A percentile compares a stretch with the other conserved stretches of the same genome.
phyloP scores from a whole-genome alignment of 1,140 invertebrate genomes.

The Heterodera schachtii region DNA sequence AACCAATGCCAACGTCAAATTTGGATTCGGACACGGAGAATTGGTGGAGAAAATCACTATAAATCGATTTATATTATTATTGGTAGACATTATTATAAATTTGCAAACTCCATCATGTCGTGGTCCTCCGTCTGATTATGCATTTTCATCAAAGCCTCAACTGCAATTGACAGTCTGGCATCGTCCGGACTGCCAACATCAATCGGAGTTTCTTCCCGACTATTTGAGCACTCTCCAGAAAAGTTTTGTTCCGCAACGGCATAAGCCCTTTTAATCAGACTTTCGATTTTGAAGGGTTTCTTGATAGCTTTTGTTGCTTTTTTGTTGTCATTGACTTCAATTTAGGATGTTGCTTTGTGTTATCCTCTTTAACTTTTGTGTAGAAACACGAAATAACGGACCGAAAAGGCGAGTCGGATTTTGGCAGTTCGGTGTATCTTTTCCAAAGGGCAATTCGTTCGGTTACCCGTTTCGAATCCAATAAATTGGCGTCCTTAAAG shows the following conservation, averaged over 20 bases:
- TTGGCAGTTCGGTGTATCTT: constrained; percentile 40
- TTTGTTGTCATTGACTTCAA: background rate
- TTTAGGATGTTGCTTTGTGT: background rate
- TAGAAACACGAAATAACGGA: constrained; percentile 27
- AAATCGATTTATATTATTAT: background rate
- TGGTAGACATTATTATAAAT: no score
- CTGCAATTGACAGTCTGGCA: background rate
- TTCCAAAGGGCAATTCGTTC: constrained; percentile 42
- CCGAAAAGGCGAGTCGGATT: constrained; percentile 17
- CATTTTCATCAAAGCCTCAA: constrained; percentile 1
- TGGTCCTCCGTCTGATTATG: background rate
- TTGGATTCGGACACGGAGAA: background rate
- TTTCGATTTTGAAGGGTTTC: constrained; percentile 12
- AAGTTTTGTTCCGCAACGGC: background rate
- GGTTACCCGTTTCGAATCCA: constrained; percentile 42
- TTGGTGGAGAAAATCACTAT: background rate
- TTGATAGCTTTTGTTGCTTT: background rate
- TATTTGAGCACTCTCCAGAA: background rate
- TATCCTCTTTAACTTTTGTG: constrained; percentile 13
- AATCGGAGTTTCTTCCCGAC: constrained; percentile 4
- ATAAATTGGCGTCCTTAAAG: constrained; percentile 43
- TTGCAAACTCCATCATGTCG: background rate
- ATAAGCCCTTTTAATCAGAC: constrained; percentile 19
- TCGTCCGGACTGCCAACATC: background rate
- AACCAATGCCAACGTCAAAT: background rate